Evolutionary conservation across 1,140 invertebrate species (phyloP), one percentile per base, ranked within the genome.

Genomic region (Aphelinus certus): DNA sequence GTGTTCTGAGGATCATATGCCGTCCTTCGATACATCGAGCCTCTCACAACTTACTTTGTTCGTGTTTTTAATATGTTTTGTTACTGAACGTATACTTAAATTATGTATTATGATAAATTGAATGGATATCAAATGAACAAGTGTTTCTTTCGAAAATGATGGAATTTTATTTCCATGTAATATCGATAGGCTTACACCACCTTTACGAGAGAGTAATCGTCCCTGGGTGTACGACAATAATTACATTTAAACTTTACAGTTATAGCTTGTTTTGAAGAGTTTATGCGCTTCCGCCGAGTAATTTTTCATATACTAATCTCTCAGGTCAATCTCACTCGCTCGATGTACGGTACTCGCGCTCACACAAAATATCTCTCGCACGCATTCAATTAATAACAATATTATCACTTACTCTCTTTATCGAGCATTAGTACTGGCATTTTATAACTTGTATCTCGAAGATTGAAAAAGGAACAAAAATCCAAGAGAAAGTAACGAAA

Each of bases 1-100:
- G 82, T 89, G 5, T 90, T 90, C 77, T 90, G 83, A 84, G 26
- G 26, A 26, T 26, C 26, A 26, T 26, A 26, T 26, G 26, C 26
- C 26, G 26, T 26, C 26, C 26, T 26, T 26, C 26, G 26, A 26
- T 26, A 26, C 26, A 26, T 26, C 26, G 26, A 26, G 26, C 26
- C 26, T 26, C 26, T 26, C 26, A 26, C 26, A 26, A 26, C 26
- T 26, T 26, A 26, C 26, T 26, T 26, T 26, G 26, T 26, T 26
- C 26, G 26, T 26, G 26, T 26, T 26, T 26, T 26, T 26, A 26
- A 26, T 26, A 26, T 26, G 26, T 26, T 26, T 26, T 26, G 26
- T 26, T 26, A 26, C 26, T 26, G 26, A 26, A 26, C 26, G 26
- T 26, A 26, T 26, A 26, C 26, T 26, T 26, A 26, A 26, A 26